Percentiles rank a stretch among this genome's conserved stretches.
Conservation (phyloP, 2,797 vertebrate species). For the Enteromius treurensis region DNA sequence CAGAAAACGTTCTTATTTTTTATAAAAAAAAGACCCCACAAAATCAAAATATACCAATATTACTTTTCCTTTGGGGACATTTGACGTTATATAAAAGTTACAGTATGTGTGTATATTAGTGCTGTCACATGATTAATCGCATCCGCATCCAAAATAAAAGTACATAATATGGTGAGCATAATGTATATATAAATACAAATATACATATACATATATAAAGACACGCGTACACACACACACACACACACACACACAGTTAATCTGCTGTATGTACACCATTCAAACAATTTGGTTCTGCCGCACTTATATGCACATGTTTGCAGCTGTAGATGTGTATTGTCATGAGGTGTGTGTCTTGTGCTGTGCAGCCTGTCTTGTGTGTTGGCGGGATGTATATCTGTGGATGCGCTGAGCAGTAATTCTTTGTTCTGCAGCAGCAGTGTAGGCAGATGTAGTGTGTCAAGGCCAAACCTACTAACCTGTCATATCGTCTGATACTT, state of each 20-base stretch:
- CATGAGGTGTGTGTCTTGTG: background rate
- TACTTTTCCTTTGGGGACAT: no score
- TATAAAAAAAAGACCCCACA: no score
- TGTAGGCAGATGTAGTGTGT: background rate
- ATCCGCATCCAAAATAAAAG: no score
- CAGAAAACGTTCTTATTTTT: no score
- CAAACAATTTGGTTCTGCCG: background rate
- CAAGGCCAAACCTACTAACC: constrained; percentile 2
- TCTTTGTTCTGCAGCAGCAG: constrained; percentile 6
- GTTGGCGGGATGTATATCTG: background rate
- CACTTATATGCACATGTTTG: background rate
- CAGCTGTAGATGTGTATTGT: background rate
- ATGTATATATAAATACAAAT: no score
- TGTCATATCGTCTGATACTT: background rate
- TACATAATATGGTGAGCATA: no score
- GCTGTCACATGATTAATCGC: no score
- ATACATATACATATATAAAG: no score
- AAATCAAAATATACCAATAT: no score
- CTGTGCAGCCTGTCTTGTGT: background rate
- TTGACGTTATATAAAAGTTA: no score
- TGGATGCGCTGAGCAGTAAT: background rate
- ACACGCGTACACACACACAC: no score
- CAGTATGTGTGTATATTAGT: no score
- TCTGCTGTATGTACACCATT: background rate
- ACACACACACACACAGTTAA: background rate